Percentiles rank a stretch among this genome's conserved stretches.
These are phyloP conservation scores for Atta cephalotes DNA, from an alignment of 1,140 invertebrate species.

Conservation along the genomic window DNA sequence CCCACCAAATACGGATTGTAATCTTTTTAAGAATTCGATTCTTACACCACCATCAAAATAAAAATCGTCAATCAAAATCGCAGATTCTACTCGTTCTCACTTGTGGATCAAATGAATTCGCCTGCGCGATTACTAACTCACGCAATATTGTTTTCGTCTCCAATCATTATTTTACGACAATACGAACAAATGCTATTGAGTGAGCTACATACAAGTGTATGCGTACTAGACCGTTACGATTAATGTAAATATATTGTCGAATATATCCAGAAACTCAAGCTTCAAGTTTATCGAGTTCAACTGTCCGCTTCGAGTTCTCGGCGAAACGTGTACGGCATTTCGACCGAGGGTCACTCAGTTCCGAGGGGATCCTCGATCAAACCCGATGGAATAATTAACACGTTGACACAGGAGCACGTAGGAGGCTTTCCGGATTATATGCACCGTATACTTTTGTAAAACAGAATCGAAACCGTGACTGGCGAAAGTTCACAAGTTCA, in stretches of 20 bases:
- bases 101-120: slow-evolving; percentile 11
- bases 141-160: slow-evolving; percentile 2
- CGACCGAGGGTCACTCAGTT: slow-evolving; percentile 13
- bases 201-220: slow-evolving; percentile 73
- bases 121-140: background rate
- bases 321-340: slow-evolving; percentile 21
- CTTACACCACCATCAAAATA: background rate
- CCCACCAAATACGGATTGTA: too few species aligned
- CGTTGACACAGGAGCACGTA: slow-evolving; percentile 31
- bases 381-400: slow-evolving; percentile 28
- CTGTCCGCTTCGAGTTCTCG: slow-evolving; percentile 42
- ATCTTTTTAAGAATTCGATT: background rate
- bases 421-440: slow-evolving; percentile 27
- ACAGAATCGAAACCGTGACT: slow-evolving; percentile 28
- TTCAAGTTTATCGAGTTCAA: too few species aligned
- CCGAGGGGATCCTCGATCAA: slow-evolving; percentile 8
- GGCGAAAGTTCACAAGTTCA: slow-evolving; percentile 32
- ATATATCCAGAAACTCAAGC: slow-evolving; percentile 69
- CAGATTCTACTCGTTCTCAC: slow-evolving; percentile 15
- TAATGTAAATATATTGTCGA: slow-evolving; percentile 80
- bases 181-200: slow-evolving; percentile 66
- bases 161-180: slow-evolving; percentile 47
- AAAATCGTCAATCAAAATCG: background rate
- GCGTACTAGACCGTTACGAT: slow-evolving; percentile 75
- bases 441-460: slow-evolving; percentile 2